A percentile compares a stretch with the other conserved stretches of the same genome.
phyloP scores from a whole-genome alignment of 2,113 vertebrate genomes.

The Phrynosoma blainvillii region DNA sequence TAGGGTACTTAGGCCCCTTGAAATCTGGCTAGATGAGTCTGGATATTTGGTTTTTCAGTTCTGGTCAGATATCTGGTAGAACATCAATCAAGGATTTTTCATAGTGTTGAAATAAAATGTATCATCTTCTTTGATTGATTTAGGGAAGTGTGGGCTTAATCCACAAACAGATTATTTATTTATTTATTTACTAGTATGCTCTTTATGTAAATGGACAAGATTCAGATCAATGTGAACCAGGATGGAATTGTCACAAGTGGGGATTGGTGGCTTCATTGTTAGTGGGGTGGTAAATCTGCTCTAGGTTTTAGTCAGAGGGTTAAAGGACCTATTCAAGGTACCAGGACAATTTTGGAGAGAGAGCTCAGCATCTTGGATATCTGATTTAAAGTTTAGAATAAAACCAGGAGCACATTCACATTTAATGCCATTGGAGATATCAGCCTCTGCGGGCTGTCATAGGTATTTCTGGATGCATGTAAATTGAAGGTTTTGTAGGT shows the following conservation, averaged over 20 bases:
- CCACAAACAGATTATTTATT: no score
- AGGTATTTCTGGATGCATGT: not conserved
- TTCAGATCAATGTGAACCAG: not conserved
- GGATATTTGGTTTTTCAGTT: not conserved
- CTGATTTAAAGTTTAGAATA: no score
- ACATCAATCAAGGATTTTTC: not conserved
- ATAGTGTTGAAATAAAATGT: not conserved
- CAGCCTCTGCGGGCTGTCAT: no score
- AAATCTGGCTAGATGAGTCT: not conserved
- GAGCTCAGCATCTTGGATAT: no score
- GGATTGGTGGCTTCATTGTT: no score
- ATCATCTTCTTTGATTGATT: not conserved
- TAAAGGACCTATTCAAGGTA: no score
- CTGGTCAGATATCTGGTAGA: not conserved
- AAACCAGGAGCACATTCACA: no score
- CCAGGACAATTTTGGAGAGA: no score
- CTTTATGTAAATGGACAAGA: not conserved
- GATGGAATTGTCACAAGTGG: not conserved
- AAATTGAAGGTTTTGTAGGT: not conserved
- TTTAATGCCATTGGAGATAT: no score
- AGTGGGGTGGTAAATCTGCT: no score
- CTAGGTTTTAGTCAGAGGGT: no score
- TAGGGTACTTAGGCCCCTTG: no score
- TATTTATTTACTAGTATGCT: not conserved
- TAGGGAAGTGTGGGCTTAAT: not conserved